Evolutionary conservation across 2,888 invertebrate genomes (phyloP).

Genomic region (Sinhomidia bicolor): DNA sequence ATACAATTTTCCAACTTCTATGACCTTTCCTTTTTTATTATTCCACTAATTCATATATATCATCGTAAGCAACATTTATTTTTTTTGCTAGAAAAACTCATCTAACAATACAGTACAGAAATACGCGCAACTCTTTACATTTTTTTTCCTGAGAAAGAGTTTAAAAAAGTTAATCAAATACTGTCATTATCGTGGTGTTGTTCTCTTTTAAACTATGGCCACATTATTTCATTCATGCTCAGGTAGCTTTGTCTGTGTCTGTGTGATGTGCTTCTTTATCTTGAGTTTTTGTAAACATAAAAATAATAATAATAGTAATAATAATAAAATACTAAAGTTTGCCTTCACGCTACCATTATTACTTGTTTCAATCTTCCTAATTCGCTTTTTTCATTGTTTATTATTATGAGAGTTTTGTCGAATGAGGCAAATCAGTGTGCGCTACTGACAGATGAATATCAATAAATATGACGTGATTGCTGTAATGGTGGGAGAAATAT

Average conservation of each 20-base stretch:
- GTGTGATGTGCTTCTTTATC: background rate
- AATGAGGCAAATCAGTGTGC: slow-evolving; percentile 56
- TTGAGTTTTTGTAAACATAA: background rate
- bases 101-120: background rate
- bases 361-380: slow-evolving; percentile 20
- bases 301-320: no score
- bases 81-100: slow-evolving; percentile 22
- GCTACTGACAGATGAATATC: slow-evolving; percentile 65
- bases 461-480: slow-evolving; percentile 69
- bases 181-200: slow-evolving; percentile 41
- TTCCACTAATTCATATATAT: slow-evolving; percentile 41
- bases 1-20: background rate
- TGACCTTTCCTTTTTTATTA: slow-evolving; percentile 49
- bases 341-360: no score
- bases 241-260: background rate
- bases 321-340: no score
- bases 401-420: background rate
- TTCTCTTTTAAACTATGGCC: slow-evolving; percentile 32
- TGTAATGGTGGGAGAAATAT: slow-evolving; percentile 53
- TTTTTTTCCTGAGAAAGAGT: background rate
- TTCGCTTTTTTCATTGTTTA: slow-evolving; percentile 5
- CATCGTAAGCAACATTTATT: background rate
- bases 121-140: background rate
- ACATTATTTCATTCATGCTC: slow-evolving; percentile 41
- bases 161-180: slow-evolving; percentile 44